Evolutionary conservation across 2,888 invertebrate species (phyloP).

Genomic region (Volucella inanis): DNA sequence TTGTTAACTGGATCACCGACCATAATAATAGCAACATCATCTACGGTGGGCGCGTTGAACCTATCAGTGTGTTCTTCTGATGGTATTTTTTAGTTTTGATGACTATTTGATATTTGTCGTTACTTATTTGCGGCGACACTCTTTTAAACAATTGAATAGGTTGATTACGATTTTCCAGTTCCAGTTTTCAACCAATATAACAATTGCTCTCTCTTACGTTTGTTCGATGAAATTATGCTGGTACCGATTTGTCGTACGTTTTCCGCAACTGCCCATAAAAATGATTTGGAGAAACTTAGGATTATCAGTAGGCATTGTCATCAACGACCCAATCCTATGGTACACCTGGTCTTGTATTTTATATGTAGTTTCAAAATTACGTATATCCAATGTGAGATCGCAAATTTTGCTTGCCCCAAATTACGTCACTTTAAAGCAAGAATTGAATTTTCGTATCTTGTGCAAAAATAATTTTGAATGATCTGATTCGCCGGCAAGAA

Average conservation of each 20-base stretch:
- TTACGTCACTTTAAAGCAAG: neutral
- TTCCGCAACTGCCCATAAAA: neutral
- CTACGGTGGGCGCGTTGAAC: neutral
- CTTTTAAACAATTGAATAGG: too few species aligned
- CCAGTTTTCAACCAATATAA: too few species aligned
- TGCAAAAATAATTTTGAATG: slow-evolving; percentile 27
- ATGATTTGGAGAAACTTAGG: neutral
- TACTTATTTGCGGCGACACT: too few species aligned
- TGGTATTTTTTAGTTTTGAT: neutral
- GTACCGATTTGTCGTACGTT: too few species aligned
- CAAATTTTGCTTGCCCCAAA: neutral
- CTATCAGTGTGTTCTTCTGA: neutral
- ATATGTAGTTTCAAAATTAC: neutral
- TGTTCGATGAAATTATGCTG: neutral
- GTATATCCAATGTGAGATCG: neutral
- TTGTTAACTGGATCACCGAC: too few species aligned
- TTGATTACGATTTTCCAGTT: too few species aligned
- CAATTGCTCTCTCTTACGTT: too few species aligned
- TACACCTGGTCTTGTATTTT: neutral
- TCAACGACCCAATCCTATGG: neutral
- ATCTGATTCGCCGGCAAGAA: slow-evolving; percentile 9
- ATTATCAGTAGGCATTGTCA: neutral
- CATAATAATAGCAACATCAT: neutral
- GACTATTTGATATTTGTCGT: too few species aligned
- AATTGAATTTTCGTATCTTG: neutral